A percentile compares a stretch with the other conserved stretches of the same genome.
Evolutionary conservation across 2,113 vertebrate species (phyloP).

Genomic region (Collichthys lucidus): DNA sequence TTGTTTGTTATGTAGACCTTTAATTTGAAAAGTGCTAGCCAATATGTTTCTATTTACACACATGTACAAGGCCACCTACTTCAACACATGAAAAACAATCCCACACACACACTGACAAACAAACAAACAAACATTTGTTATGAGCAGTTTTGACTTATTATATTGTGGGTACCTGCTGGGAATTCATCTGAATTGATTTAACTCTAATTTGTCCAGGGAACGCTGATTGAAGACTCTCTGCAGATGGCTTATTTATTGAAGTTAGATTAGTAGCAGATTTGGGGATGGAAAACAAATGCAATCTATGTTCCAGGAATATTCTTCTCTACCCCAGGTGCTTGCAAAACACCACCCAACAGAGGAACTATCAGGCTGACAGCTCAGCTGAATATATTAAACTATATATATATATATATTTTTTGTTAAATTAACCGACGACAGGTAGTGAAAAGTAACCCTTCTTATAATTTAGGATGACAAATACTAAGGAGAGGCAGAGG

Average conservation of each 20-base stretch:
- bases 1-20: conserved; percentile 46
- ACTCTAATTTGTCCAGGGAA: conserved; percentile 10
- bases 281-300: background rate
- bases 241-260: background rate
- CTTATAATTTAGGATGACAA: background rate
- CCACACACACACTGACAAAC: conserved; percentile 18
- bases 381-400: background rate
- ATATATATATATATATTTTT: too few relatives aligned
- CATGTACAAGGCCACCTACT: background rate
- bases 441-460: conserved; percentile 12
- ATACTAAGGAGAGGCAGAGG: conserved; percentile 8
- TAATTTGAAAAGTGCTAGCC: background rate
- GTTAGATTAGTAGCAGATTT: background rate
- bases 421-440: background rate
- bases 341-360: background rate
- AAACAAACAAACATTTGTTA: background rate
- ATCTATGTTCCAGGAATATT: background rate
- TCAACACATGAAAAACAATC: conserved; percentile 18
- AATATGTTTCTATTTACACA: conserved; percentile 31
- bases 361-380: background rate
- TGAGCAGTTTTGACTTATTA: conserved; percentile 23
- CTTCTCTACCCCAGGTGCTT: background rate
- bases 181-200: conserved; percentile 20
- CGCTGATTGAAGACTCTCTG: background rate
- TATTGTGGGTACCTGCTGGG: conserved; percentile 1